Base-by-base conservation (phyloP, 64 coral and sea anemone species). In the Astreopora myriophthalma region DNA sequence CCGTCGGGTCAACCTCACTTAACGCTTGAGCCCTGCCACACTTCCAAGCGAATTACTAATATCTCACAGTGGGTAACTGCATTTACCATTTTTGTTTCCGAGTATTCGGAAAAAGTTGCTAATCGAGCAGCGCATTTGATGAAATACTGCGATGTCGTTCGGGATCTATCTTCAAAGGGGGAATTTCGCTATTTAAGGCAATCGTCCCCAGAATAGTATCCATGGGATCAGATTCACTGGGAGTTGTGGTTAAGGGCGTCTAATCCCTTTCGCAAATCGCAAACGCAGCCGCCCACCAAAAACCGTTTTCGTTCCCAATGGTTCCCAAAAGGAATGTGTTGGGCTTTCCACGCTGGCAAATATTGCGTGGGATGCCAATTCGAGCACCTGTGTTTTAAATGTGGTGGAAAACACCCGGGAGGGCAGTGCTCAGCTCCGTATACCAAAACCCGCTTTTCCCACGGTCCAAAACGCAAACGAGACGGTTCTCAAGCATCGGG, bases 141-240 rank as follows among this genome's bases (percentile, higher is more conserved):
- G 88, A 78, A 90, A 36, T 79, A 90, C 58, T 66, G 88, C 19
- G 88, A 90, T 8, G 78, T 64, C 1, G 58, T 90, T 8, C n/a
- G 77, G 16, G 89, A 91, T 13, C 28, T 91, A 5, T 22, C 78
- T 19, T 19, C 23, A 27, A 29, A 71, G 37, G 36, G 20, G 22
- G 89, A 84, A 33, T 91, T 84, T 6, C 65, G 72, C 9, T 65
- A 38, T 58, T 65, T 90, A 20, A 77, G 74, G 74, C 88, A 80
- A 72, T 46, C 55, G 27, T 46, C 8, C 3, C 65, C 65, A 20
- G 29, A 69, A 30, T 3, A 48, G 16, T 91, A 79, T 27, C 89
- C 89, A 1, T 91, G 89, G 77, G 78, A 71, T 40, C 62, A n/a
- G 46, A 68, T 91, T 19, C 89, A 91, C 49, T 84, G 66, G 89